Conservation (phyloP, 2,888 invertebrate genomes). For the Chaetogeoica ovagalla region DNA sequence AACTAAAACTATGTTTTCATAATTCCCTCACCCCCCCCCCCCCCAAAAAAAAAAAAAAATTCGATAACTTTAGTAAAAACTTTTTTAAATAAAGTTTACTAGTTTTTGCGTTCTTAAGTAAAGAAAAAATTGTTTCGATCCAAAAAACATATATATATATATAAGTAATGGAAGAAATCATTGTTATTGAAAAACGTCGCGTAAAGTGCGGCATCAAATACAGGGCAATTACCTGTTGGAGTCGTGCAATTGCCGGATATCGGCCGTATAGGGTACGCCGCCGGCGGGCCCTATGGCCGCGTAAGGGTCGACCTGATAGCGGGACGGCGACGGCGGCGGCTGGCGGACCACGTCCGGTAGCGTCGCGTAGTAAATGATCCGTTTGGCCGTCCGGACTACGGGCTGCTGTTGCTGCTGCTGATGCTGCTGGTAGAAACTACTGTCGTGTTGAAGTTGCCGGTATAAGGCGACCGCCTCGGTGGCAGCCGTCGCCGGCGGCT, state of each 20-base stretch:
- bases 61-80: too few species aligned
- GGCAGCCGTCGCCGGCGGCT: background rate
- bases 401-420: slow-evolving; percentile 13
- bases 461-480: background rate
- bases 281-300: background rate
- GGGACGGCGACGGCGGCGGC: background rate
- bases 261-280: slow-evolving; percentile 6
- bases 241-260: slow-evolving; percentile 28
- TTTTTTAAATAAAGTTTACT: too few species aligned
- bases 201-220: too few species aligned
- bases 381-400: slow-evolving; percentile 35
- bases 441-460: slow-evolving; percentile 11
- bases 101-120: too few species aligned
- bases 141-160: too few species aligned
- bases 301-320: slow-evolving; percentile 21
- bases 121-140: too few species aligned
- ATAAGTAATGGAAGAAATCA: too few species aligned
- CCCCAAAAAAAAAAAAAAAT: too few species aligned
- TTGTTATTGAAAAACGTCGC: too few species aligned
- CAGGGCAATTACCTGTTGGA: background rate
- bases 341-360: slow-evolving; percentile 60
- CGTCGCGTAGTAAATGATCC: slow-evolving; percentile 61
- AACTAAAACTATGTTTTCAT: too few species aligned
- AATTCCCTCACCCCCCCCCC: too few species aligned
- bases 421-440: slow-evolving; percentile 4